Percentiles rank a stretch among this genome's conserved stretches.
Evolutionary conservation across 1,140 invertebrate species (phyloP).

Genomic region (Drosophila nebulosa): DNA sequence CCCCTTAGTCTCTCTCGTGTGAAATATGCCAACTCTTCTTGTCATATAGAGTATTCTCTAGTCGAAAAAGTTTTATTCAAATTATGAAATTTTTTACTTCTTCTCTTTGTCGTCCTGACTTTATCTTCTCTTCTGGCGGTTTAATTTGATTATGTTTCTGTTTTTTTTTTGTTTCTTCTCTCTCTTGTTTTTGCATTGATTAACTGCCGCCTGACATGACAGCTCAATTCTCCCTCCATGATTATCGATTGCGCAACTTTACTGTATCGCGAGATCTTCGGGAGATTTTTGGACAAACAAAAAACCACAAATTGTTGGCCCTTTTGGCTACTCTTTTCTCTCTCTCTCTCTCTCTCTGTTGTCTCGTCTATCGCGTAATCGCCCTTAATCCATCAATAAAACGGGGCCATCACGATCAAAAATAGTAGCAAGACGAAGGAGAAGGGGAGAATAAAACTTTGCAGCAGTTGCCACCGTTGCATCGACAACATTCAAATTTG

Average conservation of each 20-base stretch:
- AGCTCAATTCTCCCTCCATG: constrained; percentile 73
- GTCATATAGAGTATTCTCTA: background rate
- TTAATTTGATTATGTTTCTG: constrained; percentile 76
- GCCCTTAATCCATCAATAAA: constrained; percentile 81
- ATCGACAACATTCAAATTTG: constrained; percentile 69
- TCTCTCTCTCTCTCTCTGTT: constrained; percentile 5
- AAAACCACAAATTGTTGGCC: constrained; percentile 40
- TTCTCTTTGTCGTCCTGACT: constrained; percentile 32
- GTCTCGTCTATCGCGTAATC: constrained; percentile 71
- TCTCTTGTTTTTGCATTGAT: constrained; percentile 67
- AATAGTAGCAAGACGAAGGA: background rate
- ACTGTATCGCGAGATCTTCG: constrained; percentile 34
- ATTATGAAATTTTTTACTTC: background rate
- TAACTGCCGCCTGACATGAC: constrained; percentile 79
- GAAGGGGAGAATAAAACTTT: constrained; percentile 12
- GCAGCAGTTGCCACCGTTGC: constrained; percentile 67
- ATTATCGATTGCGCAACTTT: constrained; percentile 78
- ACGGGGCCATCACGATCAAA: constrained; percentile 77
- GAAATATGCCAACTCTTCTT: background rate
- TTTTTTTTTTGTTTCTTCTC: constrained; percentile 42
- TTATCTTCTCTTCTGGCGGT: constrained; percentile 68
- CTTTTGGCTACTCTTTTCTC: constrained; percentile 49
- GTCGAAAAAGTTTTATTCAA: background rate
- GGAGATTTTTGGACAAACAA: constrained; percentile 60
- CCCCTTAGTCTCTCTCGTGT: too few relatives aligned